Evolutionary conservation across 2,113 vertebrate species (phyloP), one percentile per base, ranked within the genome.

Genomic region (Festucalex cinctus): DNA sequence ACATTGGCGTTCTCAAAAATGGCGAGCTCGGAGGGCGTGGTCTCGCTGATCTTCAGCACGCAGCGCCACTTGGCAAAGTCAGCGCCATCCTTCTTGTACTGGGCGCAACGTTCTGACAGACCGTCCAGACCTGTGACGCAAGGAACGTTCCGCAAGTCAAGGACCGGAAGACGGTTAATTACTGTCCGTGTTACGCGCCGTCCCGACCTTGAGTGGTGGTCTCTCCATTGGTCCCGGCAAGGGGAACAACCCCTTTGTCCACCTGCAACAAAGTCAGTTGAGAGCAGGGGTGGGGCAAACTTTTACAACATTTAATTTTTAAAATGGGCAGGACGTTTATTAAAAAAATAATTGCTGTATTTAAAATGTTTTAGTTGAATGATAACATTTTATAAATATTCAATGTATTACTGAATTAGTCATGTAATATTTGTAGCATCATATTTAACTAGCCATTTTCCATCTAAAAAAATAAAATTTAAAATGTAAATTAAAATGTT

Each of bases 61-160:
- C 83, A 89, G 78, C 97, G 95, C 97, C 97, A 98, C 88, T 98
- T 99, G 60, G 97, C 97, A 0, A 99, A 99, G 91, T 98, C 95
- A 0, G 96, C 96, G 0, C 97, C 97, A 0, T 99, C 97, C 82
- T 95, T 98, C 93, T 98, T 99, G 80, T 99, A 99, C 86, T 98
- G 97, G 20, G 97, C 95, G 57, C 97, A 99, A 70, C 97, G 95
- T 83, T 99, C 97, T 0, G 94, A 93, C 72, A 99, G 91, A 19
- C 96, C 97, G 0, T 98, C 97, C 88, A 99, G 85, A 71, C 97
- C 97, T 99, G 48, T 20, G 53, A 5, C 0, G 32, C 63, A 14
- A 65, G 41, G 22, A 63, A 9, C 2, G 46, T 20, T 16, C 49
- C 19, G 5, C 68, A 14, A 81, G 61, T 51, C 48, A 54, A 63